Evolutionary conservation across 2,113 vertebrate species (phyloP).

Genomic region (Sterna hirundo): DNA sequence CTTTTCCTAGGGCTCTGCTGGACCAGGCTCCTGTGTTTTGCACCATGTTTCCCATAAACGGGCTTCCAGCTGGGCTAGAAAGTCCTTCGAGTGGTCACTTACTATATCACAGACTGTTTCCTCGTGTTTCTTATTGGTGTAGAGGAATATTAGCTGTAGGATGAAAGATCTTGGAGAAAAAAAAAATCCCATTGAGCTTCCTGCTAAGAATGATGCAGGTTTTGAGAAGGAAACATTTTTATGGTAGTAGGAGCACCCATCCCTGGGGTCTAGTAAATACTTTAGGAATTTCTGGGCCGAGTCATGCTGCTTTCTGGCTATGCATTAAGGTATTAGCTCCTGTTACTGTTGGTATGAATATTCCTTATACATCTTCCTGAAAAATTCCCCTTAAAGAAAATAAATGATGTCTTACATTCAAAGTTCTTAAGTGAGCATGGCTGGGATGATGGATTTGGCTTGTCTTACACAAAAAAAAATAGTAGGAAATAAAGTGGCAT

Average conservation of each 20-base stretch:
- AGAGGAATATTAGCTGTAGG: neutral
- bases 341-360: neutral
- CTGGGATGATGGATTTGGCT: neutral
- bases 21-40: neutral
- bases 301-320: neutral
- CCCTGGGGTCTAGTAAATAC: neutral
- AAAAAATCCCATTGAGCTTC: neutral
- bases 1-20: neutral
- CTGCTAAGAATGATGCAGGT: neutral
- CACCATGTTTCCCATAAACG: neutral
- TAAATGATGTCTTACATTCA: neutral
- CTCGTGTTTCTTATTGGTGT: neutral
- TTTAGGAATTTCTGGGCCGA: neutral
- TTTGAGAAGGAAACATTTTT: constrained; percentile 23
- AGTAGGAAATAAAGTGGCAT: neutral
- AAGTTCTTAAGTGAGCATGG: neutral
- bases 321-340: neutral
- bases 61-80: neutral
- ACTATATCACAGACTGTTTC: neutral
- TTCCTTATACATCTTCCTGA: neutral
- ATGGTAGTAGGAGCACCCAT: neutral
- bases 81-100: neutral
- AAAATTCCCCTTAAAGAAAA: neutral
- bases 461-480: neutral
- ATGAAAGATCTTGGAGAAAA: neutral